A percentile compares a stretch with the other conserved stretches of the same genome.
Conservation (phyloP, 2,797 vertebrate genomes). For the Sebastolobus altivelis region DNA sequence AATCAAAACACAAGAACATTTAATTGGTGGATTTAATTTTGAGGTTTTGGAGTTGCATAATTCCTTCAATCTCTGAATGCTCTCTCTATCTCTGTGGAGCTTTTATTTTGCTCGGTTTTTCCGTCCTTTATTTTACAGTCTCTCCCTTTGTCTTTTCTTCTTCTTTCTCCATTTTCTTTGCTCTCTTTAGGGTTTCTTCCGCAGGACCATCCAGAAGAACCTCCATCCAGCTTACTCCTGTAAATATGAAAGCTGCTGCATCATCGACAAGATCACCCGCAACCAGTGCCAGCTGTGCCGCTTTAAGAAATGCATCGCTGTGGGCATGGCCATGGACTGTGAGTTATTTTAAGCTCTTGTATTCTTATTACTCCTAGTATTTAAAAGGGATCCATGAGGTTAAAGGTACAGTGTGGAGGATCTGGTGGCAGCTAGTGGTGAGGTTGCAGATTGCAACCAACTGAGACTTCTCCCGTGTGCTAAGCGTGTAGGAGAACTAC, state of each 20-base stretch:
- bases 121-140: neutral
- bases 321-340: slow-evolving; percentile 99
- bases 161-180: neutral
- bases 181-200: slow-evolving; percentile 92
- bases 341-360: slow-evolving; percentile 74
- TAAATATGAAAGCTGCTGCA: slow-evolving; percentile 97
- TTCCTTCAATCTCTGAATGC: neutral
- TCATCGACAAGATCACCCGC: slow-evolving; percentile 98
- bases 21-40: slow-evolving; percentile 34
- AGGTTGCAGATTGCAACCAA: too few species aligned
- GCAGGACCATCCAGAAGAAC: slow-evolving; percentile 98
- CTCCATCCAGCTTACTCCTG: slow-evolving; percentile 96
- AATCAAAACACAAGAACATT: slow-evolving; percentile 33
- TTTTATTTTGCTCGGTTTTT: neutral
- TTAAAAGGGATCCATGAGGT: neutral
- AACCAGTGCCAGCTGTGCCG: slow-evolving; percentile 99
- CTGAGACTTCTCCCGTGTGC: too few species aligned
- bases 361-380: neutral
- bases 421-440: too few species aligned
- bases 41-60: neutral
- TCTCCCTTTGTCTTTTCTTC: neutral
- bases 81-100: neutral
- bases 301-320: slow-evolving; percentile 97
- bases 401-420: neutral
- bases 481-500: too few species aligned